phyloP scores from a whole-genome alignment of 1,140 invertebrate genomes.

The Nephila pilipes region DNA sequence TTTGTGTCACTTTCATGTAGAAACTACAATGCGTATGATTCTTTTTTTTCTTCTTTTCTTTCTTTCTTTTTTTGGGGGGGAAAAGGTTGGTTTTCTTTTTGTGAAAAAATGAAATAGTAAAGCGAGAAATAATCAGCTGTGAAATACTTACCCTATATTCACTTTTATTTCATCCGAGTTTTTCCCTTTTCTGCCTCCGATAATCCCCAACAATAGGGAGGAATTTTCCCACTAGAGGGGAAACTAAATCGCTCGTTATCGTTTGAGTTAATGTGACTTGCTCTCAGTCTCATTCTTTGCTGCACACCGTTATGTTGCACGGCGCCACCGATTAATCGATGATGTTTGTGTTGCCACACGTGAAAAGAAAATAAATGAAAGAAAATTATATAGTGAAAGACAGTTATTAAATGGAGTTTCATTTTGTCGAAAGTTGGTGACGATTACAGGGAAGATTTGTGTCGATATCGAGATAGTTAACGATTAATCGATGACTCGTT shows the following conservation, averaged over 20 bases:
- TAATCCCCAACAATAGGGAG: slow-evolving; percentile 56
- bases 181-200: slow-evolving; percentile 3
- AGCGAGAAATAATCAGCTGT: background rate
- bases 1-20: no score
- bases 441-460: background rate
- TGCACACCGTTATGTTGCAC: slow-evolving; percentile 48
- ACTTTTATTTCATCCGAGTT: background rate
- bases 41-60: no score
- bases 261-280: slow-evolving; percentile 57
- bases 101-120: background rate
- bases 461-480: background rate
- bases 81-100: no score
- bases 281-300: slow-evolving; percentile 35
- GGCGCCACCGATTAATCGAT: slow-evolving; percentile 52
- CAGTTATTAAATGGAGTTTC: background rate
- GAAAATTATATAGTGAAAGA: background rate
- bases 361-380: background rate
- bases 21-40: no score
- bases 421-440: background rate
- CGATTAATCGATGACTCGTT: background rate
- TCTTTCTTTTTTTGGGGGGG: no score
- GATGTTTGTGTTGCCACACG: slow-evolving; percentile 38
- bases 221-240: slow-evolving; percentile 52
- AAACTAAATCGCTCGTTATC: slow-evolving; percentile 62
- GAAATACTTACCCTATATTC: background rate